A percentile compares a stretch with the other conserved stretches of the same genome.
These are phyloP conservation scores for Eristalinus aeneus DNA, from an alignment of 2,888 invertebrate species.

Conservation along the genomic window DNA sequence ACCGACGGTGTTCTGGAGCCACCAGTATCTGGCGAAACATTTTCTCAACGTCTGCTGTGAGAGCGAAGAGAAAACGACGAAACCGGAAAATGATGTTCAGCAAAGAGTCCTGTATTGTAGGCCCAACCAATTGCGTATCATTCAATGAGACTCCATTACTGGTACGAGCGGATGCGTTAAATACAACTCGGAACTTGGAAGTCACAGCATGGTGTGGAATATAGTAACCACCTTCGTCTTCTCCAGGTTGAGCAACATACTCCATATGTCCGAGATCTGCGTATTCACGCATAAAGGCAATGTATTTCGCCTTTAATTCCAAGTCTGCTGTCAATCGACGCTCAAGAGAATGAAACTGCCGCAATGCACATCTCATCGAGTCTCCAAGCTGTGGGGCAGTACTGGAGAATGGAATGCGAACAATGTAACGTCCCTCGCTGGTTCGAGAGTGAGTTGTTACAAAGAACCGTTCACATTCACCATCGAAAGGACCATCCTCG, in stretches of 20 bases:
- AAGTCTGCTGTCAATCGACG: background rate
- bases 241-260: background rate
- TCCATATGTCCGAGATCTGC: background rate
- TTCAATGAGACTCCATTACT: conserved; percentile 33
- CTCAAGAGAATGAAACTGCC: conserved; percentile 23
- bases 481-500: background rate
- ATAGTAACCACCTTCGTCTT: too few species aligned
- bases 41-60: conserved; percentile 42
- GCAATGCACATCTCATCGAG: conserved; percentile 3
- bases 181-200: conserved; percentile 43
- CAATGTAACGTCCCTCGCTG: conserved; percentile 15
- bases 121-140: conserved; percentile 24
- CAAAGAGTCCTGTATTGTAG: conserved; percentile 27
- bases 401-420: conserved; percentile 23
- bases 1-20: conserved; percentile 12
- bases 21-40: conserved; percentile 37
- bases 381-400: background rate
- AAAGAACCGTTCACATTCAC: conserved; percentile 14
- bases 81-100: conserved; percentile 26
- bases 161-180: conserved; percentile 35
- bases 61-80: background rate
- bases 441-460: background rate
- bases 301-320: conserved; percentile 7
- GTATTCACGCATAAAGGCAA: conserved; percentile 33
- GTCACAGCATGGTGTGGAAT: conserved; percentile 51